Evolutionary conservation across 1,140 invertebrate genomes (phyloP), one percentile per base, ranked within the genome.

Genomic region (Diploscapter pachys): DNA sequence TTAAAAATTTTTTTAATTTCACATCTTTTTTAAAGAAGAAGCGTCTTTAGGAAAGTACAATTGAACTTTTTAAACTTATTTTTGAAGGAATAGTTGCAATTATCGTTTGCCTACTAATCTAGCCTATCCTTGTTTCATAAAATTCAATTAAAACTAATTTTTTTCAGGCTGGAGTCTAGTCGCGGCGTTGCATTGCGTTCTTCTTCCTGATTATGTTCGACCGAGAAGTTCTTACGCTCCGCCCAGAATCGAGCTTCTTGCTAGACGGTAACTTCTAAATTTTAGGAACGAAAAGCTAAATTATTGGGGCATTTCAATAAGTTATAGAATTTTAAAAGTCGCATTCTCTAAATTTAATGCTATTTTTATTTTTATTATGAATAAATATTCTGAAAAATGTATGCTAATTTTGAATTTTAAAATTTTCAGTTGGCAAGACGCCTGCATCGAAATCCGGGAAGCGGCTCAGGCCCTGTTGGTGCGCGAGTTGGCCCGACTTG

Each of bases 101-200:
- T 31, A 31, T 31, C 31, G 31, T 31, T 31, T 31, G 31, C 31
- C 57, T 59, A 59, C 57, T 31, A 59, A 11, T 59, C 57, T 59
- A 59, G 31, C 31, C 31, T 11, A 31, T 59, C 13, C 51, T 59
- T 48, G 8, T 48, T 2, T 8, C 51, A 6, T 8, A 64, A 8
- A 64, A 8, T 5, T 8, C 9, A 81, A 84, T 65, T 92, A 94
- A 82, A 91, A 93, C 2, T 92, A 93, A 83, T 94, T 95, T 72
- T 95, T 95, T 87, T 93, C 96, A 85, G 94, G 95, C 67, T 99
- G 96, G 96, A 96, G 93, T 49, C 88, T 95, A 8, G 86, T 99
- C 52, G 94, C 95, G 4, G 95, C 95, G 0, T 88, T 98, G 49
- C 96, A 99, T 86, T 98, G 96, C 84, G 93, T 98, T 50, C 88